phyloP scores from a whole-genome alignment of 2,888 invertebrate species.

The Halictus quadricinctus region DNA sequence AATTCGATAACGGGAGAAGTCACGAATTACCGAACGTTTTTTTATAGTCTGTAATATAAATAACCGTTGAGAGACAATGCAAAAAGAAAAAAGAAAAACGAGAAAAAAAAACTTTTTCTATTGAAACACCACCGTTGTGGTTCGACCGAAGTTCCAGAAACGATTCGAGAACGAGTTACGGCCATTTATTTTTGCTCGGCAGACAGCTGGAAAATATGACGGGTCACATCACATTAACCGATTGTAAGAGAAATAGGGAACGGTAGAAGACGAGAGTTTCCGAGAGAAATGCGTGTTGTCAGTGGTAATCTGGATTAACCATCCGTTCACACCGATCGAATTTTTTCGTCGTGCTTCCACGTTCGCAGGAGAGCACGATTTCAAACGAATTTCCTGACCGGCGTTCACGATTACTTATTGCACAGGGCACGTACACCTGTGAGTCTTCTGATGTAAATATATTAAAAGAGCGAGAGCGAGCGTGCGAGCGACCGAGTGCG shows the following conservation, averaged over 20 bases:
- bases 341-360: conserved; percentile 58
- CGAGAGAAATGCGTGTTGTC: neutral
- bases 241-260: conserved; percentile 6
- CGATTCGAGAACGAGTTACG: conserved; percentile 25
- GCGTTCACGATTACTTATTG: conserved; percentile 39
- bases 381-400: conserved; percentile 38
- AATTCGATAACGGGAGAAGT: conserved; percentile 17
- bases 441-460: conserved; percentile 59
- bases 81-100: neutral
- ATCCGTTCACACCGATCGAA: conserved; percentile 32
- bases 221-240: conserved; percentile 43
- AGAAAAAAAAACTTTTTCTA: conserved; percentile 34
- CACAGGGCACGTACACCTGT: conserved; percentile 52
- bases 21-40: conserved; percentile 15
- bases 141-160: conserved; percentile 27
- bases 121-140: conserved; percentile 37
- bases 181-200: conserved; percentile 46
- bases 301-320: conserved; percentile 55
- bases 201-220: conserved; percentile 6
- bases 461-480: conserved; percentile 16
- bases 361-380: conserved; percentile 39
- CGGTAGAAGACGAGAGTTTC: neutral
- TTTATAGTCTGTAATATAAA: conserved; percentile 45
- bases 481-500: neutral
- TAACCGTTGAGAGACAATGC: conserved; percentile 36